phyloP scores from a whole-genome alignment of 2,797 vertebrate genomes.

The Spondyliosoma cantharus region DNA sequence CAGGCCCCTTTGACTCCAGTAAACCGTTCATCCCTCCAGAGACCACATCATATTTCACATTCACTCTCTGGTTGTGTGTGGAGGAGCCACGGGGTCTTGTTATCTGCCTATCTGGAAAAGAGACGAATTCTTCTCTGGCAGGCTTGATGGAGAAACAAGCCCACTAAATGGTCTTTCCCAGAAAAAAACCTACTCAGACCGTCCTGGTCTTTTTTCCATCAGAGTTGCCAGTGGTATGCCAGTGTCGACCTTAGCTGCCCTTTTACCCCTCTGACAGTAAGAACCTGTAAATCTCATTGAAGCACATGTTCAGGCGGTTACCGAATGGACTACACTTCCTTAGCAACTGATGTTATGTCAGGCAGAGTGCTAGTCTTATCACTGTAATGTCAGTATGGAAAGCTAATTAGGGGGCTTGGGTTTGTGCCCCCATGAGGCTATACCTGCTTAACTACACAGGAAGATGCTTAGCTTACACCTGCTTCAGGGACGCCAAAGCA shows the following conservation, averaged over 20 bases:
- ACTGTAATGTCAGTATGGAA: neutral
- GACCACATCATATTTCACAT: conserved; percentile 72
- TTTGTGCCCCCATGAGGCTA: neutral
- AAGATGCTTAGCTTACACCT: too few species aligned
- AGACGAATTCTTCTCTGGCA: conserved; percentile 60
- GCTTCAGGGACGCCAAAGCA: too few species aligned
- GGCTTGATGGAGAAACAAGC: conserved; percentile 55
- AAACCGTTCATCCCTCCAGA: conserved; percentile 42
- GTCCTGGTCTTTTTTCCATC: neutral
- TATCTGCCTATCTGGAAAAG: conserved; percentile 60
- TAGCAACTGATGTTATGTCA: neutral
- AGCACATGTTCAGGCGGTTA: neutral
- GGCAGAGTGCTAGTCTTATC: neutral
- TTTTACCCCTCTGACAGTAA: conserved; percentile 1
- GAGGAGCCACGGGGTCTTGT: conserved; percentile 48
- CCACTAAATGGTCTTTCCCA: conserved; percentile 31
- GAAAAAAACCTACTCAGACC: conserved; percentile 13
- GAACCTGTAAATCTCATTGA: conserved; percentile 34
- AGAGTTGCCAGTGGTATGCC: conserved; percentile 10
- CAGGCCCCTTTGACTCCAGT: conserved; percentile 48
- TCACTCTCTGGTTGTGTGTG: conserved; percentile 48
- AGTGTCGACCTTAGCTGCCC: neutral
- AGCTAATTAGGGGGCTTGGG: neutral
- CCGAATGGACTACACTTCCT: conserved; percentile 16
- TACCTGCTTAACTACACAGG: neutral